A percentile compares a stretch with the other conserved stretches of the same genome.
Conservation (phyloP, 2,888 invertebrate genomes). For the Merodon equestris region DNA sequence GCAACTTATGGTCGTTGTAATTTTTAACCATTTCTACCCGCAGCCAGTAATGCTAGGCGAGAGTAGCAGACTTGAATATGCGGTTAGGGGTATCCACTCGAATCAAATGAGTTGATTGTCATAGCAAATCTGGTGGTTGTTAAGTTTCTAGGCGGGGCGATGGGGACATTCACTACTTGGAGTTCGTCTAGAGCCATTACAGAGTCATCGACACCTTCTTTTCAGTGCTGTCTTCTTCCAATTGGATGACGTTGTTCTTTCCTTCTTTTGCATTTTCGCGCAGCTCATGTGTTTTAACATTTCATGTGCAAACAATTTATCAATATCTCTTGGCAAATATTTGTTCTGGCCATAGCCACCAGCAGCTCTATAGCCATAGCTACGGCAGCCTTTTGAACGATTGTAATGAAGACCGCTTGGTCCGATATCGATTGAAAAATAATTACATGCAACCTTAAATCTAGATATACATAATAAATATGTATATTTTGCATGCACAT, state of each 20-base stretch:
- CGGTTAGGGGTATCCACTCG: conserved; percentile 22
- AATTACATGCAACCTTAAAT: conserved; percentile 26
- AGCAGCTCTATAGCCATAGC: conserved; percentile 1
- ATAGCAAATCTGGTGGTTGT: conserved; percentile 43
- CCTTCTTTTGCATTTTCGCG: conserved; percentile 22
- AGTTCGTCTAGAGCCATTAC: too few relatives aligned
- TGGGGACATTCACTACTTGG: conserved; percentile 10
- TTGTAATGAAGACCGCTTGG: conserved; percentile 43
- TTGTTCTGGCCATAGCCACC: conserved; percentile 32
- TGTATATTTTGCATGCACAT: too few relatives aligned
- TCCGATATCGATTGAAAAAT: conserved; percentile 36
- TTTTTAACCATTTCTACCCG: conserved; percentile 45
- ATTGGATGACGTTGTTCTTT: too few relatives aligned
- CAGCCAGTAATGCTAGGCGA: not conserved
- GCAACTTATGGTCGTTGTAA: conserved; percentile 30
- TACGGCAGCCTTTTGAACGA: conserved; percentile 37
- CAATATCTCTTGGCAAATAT: conserved; percentile 52
- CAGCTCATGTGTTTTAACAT: conserved; percentile 41
- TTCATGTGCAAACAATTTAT: conserved; percentile 54
- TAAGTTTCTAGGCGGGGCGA: conserved; percentile 41
- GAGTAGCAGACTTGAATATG: conserved; percentile 8
- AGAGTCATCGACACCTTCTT: conserved; percentile 32
- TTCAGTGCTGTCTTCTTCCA: not conserved
- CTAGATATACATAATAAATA: too few relatives aligned
- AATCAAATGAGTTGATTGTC: conserved; percentile 43